Evolutionary conservation across 2,797 vertebrate species (phyloP).

Genomic region (Alca torda): DNA sequence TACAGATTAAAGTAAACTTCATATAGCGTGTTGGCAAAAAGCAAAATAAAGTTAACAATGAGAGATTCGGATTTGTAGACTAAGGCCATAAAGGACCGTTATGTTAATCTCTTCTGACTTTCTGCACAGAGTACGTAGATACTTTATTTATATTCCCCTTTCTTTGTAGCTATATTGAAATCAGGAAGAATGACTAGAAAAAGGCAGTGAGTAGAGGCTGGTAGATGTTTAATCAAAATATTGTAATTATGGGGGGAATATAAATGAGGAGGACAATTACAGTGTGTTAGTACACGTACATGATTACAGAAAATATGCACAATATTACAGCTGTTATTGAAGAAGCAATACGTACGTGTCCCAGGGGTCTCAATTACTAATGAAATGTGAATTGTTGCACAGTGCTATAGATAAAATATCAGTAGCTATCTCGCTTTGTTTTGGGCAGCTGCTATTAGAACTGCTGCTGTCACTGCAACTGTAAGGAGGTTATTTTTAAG

Average conservation of each 20-base stretch:
- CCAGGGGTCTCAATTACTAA: neutral
- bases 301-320: neutral
- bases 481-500: neutral
- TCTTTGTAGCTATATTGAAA: neutral
- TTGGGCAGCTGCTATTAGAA: neutral
- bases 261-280: neutral
- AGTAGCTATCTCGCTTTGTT: neutral
- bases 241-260: neutral
- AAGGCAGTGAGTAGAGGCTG: neutral
- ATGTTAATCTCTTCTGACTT: constrained; percentile 1
- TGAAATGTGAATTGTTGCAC: neutral
- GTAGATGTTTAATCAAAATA: neutral
- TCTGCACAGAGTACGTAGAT: neutral
- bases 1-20: constrained; percentile 10
- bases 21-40: neutral
- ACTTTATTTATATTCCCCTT: neutral
- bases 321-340: neutral
- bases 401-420: neutral
- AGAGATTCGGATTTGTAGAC: neutral
- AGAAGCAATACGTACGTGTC: neutral
- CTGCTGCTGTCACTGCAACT: neutral
- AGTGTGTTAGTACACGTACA: neutral
- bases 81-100: neutral
- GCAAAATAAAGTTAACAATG: neutral
- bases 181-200: neutral